Base-by-base conservation (phyloP, 2,113 vertebrate genomes). In the Sterrhoptilus dennistouni region DNA sequence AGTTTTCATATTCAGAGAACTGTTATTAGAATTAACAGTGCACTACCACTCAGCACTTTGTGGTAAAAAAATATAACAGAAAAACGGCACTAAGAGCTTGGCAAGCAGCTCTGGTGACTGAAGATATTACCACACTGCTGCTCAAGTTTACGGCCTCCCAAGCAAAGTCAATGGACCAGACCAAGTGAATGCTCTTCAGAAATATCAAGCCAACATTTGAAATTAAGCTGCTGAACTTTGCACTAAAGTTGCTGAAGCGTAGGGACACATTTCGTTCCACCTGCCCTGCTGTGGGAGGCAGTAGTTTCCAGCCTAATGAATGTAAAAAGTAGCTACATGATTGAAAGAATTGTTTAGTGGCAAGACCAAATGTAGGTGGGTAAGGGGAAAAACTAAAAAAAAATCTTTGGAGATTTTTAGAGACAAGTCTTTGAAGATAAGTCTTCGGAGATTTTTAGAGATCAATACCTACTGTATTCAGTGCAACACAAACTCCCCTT, bases 121-220 rank as follows among this genome's bases (percentile, higher is more conserved):
- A 82, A 85, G 44, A 69, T 72, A 79, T 3, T 23, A 64, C 42
- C 87, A 91, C 0, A 0, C 40, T 88, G 66, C 54, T 64, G 31
- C 33, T 80, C 63, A 88, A 68, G 61, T 85, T 94, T 83, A 87
- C 2, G 0, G 54, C n/a, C 79, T 88, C 88, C 54, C 63, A 85
- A 45, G 54, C 59, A 65, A 94, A 94, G 53, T 35, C 82, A 94
- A 53, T 45, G 66, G 70, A 93, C 66, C 70, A 85, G 59, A 91
- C 64, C 65, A 47, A 78, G 82, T 19, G 74, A 94, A 52, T 12
- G 1, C 61, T 85, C 72, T 86, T 90, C 79, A 95, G 63, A 96
- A 95, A 94, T 65, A 66, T 86, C 94, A 97, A 90, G 50, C 50
- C 83, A 72, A 68, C 20, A 40, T 64, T 53, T 92, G 88, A 94